Evolutionary conservation across 2,113 vertebrate genomes (phyloP), one percentile per base, ranked within the genome.

Genomic region (Mugil cephalus): DNA sequence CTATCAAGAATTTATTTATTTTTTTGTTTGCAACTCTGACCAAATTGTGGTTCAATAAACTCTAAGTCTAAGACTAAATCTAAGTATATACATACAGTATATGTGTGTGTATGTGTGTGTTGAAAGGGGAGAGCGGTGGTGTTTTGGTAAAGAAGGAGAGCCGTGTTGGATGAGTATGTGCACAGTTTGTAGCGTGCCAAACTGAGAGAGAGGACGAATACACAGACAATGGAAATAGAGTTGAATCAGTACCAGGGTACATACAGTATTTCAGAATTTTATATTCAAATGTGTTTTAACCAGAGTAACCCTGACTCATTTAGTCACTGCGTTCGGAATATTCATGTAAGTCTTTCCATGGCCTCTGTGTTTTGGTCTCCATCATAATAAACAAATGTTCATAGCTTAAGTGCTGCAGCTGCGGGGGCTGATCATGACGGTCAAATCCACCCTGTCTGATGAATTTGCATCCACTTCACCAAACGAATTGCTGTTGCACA

Each of bases 101-200:
- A 47, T 61, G 51, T 67, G 39, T 51, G 42, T 36, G 43, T 42
- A 15, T 61, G 51, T 67, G 39, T 51, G 42, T 36, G 43, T n/a
- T n/a, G n/a, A n/a, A n/a, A 7, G 18, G 10, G 47, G 10, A 10
- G 54, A 7, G 12, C 13, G 47, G 18, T 8, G 40, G 9, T 15
- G 17, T 51, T 70, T 36, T 50, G 54, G 58, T 61, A 9, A 48
- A 40, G 45, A 53, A 19, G 38, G 14, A 55, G 48, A 1, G 15
- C 39, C 30, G 50, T 75, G 82, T 79, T 43, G 61, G 73, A 76
- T 79, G 56, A 47, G 56, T 30, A 1, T 15, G 10, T 70, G 71
- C 80, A 71, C 62, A 83, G 42, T 60, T 38, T 48, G 67, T 42
- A 60, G 55, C 9, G 36, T 45, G 64, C 21, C 69, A 75, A 52